A percentile compares a stretch with the other conserved stretches of the same genome.
Evolutionary conservation across 2,113 vertebrate species (phyloP).

Genomic region (Campylomormyrus numenius): DNA sequence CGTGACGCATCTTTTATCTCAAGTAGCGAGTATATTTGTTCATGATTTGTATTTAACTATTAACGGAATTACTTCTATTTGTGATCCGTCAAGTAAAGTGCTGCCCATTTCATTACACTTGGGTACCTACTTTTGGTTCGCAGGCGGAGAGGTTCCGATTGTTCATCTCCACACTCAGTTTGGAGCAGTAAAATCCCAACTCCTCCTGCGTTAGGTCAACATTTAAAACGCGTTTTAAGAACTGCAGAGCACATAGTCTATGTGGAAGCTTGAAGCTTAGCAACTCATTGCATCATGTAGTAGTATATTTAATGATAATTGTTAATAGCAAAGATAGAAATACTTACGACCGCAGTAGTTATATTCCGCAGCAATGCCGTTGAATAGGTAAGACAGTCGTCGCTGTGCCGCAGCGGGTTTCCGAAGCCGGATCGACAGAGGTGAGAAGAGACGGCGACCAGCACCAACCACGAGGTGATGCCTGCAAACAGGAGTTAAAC

Average conservation of each 20-base stretch:
- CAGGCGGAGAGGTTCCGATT: conserved; percentile 43
- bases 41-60: neutral
- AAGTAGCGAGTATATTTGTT: neutral
- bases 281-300: too few relatives aligned
- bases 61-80: neutral
- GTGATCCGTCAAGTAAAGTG: neutral
- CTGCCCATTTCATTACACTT: neutral
- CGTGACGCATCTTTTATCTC: neutral
- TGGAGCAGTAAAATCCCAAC: conserved; percentile 37
- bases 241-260: neutral
- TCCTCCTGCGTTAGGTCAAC: conserved; percentile 10
- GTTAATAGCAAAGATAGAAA: neutral
- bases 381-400: neutral
- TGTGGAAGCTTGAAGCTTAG: too few relatives aligned
- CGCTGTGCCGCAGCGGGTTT: neutral
- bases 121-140: conserved; percentile 35
- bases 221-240: neutral
- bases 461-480: neutral
- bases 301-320: neutral
- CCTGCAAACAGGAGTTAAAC: neutral
- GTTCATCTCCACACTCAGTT: conserved; percentile 13
- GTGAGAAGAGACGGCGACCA: neutral
- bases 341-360: neutral
- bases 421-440: neutral
- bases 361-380: neutral